Percentiles rank a stretch among this genome's conserved stretches.
Conservation (phyloP, 2,797 vertebrate genomes). For the Sarcoramphus papa region DNA sequence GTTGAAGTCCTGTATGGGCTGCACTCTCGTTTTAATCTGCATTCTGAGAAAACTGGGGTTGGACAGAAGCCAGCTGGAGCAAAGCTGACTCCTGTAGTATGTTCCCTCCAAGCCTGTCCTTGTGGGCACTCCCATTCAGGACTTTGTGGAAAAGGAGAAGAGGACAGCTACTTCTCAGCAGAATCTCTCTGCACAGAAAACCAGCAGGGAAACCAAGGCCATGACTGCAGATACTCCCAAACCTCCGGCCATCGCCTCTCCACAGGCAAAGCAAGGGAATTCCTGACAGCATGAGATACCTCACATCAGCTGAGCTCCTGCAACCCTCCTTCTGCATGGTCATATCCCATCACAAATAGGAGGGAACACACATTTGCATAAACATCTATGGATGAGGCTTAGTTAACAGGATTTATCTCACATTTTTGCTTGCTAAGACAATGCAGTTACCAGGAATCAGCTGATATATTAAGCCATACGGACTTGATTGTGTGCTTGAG, state of each 20-base stretch:
- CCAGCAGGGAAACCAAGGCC: slow-evolving; percentile 19
- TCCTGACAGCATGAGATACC: slow-evolving; percentile 13
- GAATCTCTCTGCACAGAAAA: not conserved
- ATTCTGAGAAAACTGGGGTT: not conserved
- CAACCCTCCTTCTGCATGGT: not conserved
- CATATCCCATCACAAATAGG: not conserved
- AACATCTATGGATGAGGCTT: not conserved
- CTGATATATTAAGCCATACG: not conserved
- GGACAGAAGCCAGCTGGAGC: not conserved
- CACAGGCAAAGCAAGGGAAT: not conserved
- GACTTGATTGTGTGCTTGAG: not conserved
- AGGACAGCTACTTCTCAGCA: not conserved
- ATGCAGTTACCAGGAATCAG: not conserved
- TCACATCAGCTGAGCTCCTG: not conserved
- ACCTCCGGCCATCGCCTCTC: not conserved
- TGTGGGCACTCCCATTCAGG: not conserved
- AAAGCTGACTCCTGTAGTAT: not conserved
- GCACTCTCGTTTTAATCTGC: not conserved
- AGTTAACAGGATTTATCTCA: not conserved
- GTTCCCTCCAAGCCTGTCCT: not conserved
- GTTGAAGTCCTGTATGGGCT: not conserved
- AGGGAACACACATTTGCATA: not conserved
- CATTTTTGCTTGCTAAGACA: not conserved
- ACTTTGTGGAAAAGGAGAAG: not conserved
- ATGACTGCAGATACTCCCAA: not conserved